Base-by-base conservation (phyloP, 2,797 vertebrate species). In the Adelosebastes latens region DNA sequence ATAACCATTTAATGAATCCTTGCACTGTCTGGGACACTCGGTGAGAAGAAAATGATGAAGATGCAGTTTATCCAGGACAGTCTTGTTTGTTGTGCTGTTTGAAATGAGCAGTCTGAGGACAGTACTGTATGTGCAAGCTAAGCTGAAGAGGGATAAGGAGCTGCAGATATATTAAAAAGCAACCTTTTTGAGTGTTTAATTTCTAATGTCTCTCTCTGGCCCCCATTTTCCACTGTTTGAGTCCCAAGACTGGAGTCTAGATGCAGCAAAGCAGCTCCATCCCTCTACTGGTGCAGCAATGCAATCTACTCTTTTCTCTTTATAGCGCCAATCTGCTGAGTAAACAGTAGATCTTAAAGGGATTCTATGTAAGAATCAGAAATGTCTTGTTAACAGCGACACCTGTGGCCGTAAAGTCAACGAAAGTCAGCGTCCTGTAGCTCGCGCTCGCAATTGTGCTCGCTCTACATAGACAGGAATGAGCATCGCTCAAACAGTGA, bases 201-300 rank as follows among this genome's bases (percentile, higher is more conserved):
- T 29, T 66, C 22, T 29, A 29, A 3, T 20, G 18, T 49, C 46
- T 62, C 36, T 76, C 53, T 65, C 22, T 70, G n/a, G 64, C 49
- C 49, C 16, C 16, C 16, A 69, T 31, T 67, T 39, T 75, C 27
- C 39, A 49, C 25, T 46, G 27, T n/a, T 56, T 46, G 55, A 24
- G 34, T 71, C 16, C 16, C 18, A 7, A 39, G 39, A 65, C 68
- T 62, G 46, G 60, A 67, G 56, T 64, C 29, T 71, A 61, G 55
- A 52, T 18, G 46, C 75, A 61, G 65, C 55, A 9, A 4, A 31
- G 29, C 8, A 59, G 49, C 32, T 64, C 59, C 29, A 29, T 80
- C 52, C 79, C 80, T 24, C 72, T 80, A n/a, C 65, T 85, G 77
- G 65, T 82, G 39, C 68, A 64, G 62, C 31, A 60, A 24, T 31